phyloP scores from a whole-genome alignment of 2,888 invertebrate genomes.

The Trachelus iudaicus region DNA sequence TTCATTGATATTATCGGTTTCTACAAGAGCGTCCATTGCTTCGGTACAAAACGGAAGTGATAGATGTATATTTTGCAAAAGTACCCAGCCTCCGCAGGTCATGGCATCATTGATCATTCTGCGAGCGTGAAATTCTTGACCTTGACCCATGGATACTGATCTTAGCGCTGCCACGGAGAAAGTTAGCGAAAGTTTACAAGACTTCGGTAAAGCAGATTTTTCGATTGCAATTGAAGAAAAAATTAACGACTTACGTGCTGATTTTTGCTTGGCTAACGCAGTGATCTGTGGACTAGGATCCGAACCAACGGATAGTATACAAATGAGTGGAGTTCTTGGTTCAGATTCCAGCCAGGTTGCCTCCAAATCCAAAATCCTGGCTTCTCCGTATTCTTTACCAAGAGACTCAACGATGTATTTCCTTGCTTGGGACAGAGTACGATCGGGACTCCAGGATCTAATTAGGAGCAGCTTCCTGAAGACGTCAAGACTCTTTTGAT shows the following conservation, averaged over 20 bases:
- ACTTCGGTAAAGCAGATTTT: not conserved
- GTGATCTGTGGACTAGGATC: slow-evolving; percentile 97
- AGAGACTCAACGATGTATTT: slow-evolving; percentile 91
- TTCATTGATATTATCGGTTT: slow-evolving; percentile 85
- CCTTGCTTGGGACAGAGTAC: slow-evolving; percentile 92
- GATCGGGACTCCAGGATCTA: slow-evolving; percentile 94
- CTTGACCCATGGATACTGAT: slow-evolving; percentile 97
- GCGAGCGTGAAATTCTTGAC: slow-evolving; percentile 90
- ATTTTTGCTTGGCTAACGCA: slow-evolving; percentile 84
- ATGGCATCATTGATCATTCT: slow-evolving; percentile 84
- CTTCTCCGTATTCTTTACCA: slow-evolving; percentile 90
- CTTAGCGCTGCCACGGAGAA: slow-evolving; percentile 72
- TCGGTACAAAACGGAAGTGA: slow-evolving; percentile 94
- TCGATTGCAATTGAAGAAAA: slow-evolving; percentile 12
- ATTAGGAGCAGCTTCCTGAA: slow-evolving; percentile 88
- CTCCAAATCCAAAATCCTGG: slow-evolving; percentile 91
- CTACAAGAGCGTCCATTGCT: slow-evolving; percentile 88
- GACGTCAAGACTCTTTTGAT: slow-evolving; percentile 85
- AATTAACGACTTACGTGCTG: slow-evolving; percentile 74
- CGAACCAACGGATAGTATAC: slow-evolving; percentile 93
- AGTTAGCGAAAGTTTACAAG: slow-evolving; percentile 1
- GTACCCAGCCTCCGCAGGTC: slow-evolving; percentile 88
- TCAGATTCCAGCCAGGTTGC: slow-evolving; percentile 91
- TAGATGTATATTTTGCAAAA: slow-evolving; percentile 96
- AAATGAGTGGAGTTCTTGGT: slow-evolving; percentile 88